Percentiles rank a stretch among this genome's conserved stretches.
phyloP scores from a whole-genome alignment of 2,888 invertebrate genomes.

The Sturmia bella region DNA sequence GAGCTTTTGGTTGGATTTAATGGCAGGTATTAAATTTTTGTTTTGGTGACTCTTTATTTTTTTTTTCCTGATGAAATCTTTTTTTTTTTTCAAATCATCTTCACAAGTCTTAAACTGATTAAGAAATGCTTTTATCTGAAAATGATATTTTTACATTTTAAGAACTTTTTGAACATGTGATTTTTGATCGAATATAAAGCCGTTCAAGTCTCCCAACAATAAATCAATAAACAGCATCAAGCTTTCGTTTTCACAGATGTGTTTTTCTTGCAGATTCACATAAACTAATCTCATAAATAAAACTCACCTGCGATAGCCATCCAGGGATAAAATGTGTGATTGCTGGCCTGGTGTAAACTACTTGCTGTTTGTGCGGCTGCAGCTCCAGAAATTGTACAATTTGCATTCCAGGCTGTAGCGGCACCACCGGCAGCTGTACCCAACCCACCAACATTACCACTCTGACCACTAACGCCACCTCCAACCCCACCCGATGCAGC shows the following conservation, averaged over 20 bases:
- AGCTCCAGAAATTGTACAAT: constrained; percentile 90
- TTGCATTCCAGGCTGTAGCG: constrained; percentile 92
- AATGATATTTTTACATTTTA: too few relatives aligned
- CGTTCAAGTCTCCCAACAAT: too few relatives aligned
- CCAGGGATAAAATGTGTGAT: constrained; percentile 98
- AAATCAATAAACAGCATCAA: neutral
- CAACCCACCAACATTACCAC: constrained; percentile 84
- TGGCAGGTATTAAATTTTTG: too few relatives aligned
- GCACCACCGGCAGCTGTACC: constrained; percentile 83
- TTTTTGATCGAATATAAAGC: too few relatives aligned
- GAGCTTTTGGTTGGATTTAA: too few relatives aligned
- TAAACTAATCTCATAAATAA: neutral
- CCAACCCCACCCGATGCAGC: constrained; percentile 86
- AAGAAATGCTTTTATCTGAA: too few relatives aligned
- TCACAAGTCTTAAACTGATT: too few relatives aligned
- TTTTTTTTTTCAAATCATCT: too few relatives aligned
- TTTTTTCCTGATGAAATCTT: too few relatives aligned
- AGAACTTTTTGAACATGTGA: too few relatives aligned
- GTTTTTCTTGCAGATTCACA: neutral
- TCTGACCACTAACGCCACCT: constrained; percentile 82
- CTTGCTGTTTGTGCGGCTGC: constrained; percentile 91
- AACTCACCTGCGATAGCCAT: constrained; percentile 98
- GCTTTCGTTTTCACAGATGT: neutral
- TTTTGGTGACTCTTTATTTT: too few relatives aligned
- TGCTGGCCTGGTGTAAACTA: constrained; percentile 93